These are phyloP conservation scores for Holocentrus rufus DNA, from an alignment of 2,797 vertebrate genomes.

Conservation along the genomic window DNA sequence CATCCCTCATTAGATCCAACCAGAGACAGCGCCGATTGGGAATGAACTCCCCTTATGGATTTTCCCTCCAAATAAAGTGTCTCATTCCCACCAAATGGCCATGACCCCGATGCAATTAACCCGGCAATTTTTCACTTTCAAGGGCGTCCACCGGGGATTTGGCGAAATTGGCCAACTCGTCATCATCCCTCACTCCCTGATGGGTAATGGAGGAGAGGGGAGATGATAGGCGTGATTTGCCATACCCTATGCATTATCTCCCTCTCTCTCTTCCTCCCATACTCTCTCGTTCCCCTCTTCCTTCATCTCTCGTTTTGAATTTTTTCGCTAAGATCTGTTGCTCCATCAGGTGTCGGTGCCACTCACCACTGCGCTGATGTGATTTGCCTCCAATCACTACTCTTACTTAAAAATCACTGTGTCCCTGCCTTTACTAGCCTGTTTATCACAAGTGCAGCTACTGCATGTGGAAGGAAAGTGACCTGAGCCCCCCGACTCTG, in stretches of 20 bases:
- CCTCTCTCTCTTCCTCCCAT: background rate
- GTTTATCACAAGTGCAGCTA: constrained; percentile 65
- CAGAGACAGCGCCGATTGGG: constrained; percentile 48
- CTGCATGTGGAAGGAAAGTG: constrained; percentile 49
- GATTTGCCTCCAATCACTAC: constrained; percentile 3
- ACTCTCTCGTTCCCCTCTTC: background rate
- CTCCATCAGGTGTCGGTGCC: background rate
- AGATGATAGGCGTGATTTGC: constrained; percentile 57
- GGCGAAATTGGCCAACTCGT: constrained; percentile 67
- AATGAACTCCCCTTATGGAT: constrained; percentile 76
- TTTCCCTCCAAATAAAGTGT: constrained; percentile 75
- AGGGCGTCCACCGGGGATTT: constrained; percentile 70
- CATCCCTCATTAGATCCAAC: constrained; percentile 59
- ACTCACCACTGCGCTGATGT: background rate
- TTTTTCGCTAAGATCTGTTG: constrained; percentile 16
- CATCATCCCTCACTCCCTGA: constrained; percentile 63
- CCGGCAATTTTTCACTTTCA: constrained; percentile 73
- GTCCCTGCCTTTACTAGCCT: constrained; percentile 37
- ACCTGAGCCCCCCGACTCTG: constrained; percentile 47
- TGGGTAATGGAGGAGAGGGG: constrained; percentile 56
- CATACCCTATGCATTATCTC: constrained; percentile 18
- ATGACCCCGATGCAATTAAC: constrained; percentile 74
- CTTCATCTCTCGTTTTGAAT: background rate
- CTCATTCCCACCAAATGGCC: constrained; percentile 67
- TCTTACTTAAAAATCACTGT: constrained; percentile 53